These are phyloP conservation scores for Caenorhabditis sp. DNA, from an alignment of 2,888 invertebrate genomes.

Conservation along the genomic window DNA sequence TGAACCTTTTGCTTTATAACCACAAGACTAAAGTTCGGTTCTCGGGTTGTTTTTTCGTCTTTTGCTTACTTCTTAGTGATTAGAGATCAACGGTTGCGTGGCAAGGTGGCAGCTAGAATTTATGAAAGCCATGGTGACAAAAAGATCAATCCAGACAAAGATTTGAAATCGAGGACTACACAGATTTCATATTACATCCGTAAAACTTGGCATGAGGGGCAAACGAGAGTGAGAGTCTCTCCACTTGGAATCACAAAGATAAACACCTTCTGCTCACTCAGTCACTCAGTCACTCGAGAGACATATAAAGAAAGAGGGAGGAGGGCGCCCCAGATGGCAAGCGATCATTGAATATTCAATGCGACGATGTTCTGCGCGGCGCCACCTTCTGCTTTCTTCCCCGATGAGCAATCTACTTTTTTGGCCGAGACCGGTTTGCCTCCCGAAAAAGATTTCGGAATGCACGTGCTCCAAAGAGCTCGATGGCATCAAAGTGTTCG, in stretches of 20 bases:
- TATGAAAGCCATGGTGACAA: too few relatives aligned
- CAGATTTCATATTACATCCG: too few relatives aligned
- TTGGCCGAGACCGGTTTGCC: neutral
- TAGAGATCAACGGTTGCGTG: too few relatives aligned
- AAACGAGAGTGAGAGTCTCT: conserved; percentile 17
- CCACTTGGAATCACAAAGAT: conserved; percentile 29
- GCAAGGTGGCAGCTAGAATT: too few relatives aligned
- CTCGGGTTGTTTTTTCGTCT: too few relatives aligned
- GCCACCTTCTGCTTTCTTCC: conserved; percentile 2
- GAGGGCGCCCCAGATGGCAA: conserved; percentile 15
- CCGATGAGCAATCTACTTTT: neutral
- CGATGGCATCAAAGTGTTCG: conserved; percentile 34
- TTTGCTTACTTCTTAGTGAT: too few relatives aligned
- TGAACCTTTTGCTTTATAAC: too few relatives aligned
- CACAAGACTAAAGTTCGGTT: too few relatives aligned
- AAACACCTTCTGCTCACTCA: conserved; percentile 29
- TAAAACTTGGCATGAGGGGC: too few relatives aligned
- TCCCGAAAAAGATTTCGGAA: neutral
- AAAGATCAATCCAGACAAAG: too few relatives aligned
- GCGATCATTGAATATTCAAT: conserved; percentile 50
- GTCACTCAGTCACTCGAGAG: conserved; percentile 1
- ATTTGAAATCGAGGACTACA: too few relatives aligned
- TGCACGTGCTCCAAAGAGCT: conserved; percentile 29
- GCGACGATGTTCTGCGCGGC: conserved; percentile 35
- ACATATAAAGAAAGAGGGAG: neutral